phyloP scores from a whole-genome alignment of 2,113 vertebrate species.

The Butorides virescens region DNA sequence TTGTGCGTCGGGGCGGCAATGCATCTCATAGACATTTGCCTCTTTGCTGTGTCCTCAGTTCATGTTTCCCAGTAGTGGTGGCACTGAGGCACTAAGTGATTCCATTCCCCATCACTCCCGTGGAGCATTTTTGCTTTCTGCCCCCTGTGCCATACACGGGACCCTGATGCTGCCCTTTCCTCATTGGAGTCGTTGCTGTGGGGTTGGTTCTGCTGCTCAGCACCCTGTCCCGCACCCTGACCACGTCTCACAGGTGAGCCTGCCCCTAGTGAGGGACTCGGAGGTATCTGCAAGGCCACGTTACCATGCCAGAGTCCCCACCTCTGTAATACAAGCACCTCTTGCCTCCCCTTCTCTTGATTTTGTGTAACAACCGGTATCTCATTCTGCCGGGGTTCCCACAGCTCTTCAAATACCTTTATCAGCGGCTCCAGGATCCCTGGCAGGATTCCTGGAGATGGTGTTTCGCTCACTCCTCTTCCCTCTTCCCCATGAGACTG shows the following conservation, averaged over 20 bases:
- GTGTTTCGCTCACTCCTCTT: not conserved
- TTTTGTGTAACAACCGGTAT: not conserved
- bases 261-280: not conserved
- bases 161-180: not conserved
- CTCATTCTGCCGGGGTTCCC: not conserved
- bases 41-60: accelerated
- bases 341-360: not conserved
- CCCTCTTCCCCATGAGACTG: not conserved
- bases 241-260: not conserved
- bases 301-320: not conserved
- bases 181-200: not conserved
- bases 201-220: not conserved
- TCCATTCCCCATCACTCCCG: not conserved
- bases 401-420: not conserved
- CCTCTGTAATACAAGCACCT: not conserved
- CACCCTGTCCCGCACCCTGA: not conserved
- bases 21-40: not conserved
- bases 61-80: not conserved
- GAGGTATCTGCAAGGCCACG: not conserved
- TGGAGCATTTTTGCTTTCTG: not conserved
- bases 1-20: too few species aligned
- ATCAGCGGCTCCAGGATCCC: not conserved
- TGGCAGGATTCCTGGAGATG: not conserved
- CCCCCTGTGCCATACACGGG: not conserved
- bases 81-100: not conserved